Conservation (phyloP, 2,113 vertebrate genomes). For the Ceratotherium simum region DNA sequence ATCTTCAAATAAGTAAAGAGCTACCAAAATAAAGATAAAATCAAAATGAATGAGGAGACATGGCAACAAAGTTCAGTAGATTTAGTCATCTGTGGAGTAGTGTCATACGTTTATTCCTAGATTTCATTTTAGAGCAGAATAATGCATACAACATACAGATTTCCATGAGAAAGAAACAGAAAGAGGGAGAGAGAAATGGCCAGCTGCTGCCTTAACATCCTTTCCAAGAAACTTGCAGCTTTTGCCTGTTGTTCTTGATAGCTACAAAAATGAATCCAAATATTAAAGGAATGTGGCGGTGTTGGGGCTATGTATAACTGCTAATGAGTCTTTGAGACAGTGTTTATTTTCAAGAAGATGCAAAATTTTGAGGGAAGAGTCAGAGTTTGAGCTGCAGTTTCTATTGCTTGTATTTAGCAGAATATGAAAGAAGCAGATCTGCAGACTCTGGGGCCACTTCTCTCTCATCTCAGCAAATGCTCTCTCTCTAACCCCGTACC, state of each 20-base stretch:
- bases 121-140: background rate
- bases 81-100: background rate
- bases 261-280: background rate
- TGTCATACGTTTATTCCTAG: background rate
- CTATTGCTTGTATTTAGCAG: background rate
- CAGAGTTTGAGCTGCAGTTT: background rate
- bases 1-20: background rate
- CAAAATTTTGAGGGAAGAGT: background rate
- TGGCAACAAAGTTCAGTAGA: accelerated
- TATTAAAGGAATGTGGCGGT: background rate
- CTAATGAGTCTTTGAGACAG: background rate
- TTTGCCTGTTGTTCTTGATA: background rate
- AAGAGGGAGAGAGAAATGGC: background rate
- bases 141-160: background rate
- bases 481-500: background rate
- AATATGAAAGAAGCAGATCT: background rate
- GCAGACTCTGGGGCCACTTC: background rate
- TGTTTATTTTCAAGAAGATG: background rate
- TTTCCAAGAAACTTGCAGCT: background rate
- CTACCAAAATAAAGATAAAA: background rate
- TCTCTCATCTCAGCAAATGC: background rate
- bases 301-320: background rate
- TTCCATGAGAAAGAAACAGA: background rate
- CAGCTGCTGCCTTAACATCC: background rate
- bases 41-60: background rate